Conservation (phyloP, 2,113 vertebrate species). For the Elaphurus davidianus region DNA sequence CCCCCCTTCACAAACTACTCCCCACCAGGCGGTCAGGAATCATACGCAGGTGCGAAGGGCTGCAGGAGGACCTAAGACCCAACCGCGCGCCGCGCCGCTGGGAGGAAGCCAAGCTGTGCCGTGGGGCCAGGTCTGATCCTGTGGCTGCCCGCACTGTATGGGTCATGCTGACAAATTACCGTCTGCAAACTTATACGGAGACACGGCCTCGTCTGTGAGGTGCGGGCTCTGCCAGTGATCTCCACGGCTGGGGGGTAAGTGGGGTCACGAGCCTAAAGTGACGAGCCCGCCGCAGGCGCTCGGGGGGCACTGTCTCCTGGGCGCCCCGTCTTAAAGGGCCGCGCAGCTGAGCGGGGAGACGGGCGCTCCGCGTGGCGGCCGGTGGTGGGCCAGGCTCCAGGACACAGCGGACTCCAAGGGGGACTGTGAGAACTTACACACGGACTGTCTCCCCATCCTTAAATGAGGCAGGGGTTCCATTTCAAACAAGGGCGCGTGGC, state of each 20-base stretch:
- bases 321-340: neutral
- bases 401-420: neutral
- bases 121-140: neutral
- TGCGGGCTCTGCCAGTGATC: neutral
- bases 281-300: neutral
- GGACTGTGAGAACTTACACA: neutral
- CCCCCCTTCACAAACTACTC: neutral
- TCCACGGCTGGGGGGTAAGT: neutral
- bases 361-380: neutral
- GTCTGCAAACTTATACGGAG: no score
- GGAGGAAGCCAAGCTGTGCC: neutral
- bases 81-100: fast-evolving
- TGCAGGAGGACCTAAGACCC: neutral
- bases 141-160: neutral
- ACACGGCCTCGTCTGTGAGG: neutral
- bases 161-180: neutral
- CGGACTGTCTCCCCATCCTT: neutral
- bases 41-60: neutral
- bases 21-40: neutral
- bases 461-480: neutral
- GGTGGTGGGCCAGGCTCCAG: neutral
- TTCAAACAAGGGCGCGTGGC: neutral
- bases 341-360: neutral
- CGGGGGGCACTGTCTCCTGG: neutral
- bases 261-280: neutral